Percentiles rank a stretch among this genome's conserved stretches.
Evolutionary conservation across 1,140 invertebrate genomes (phyloP).

Genomic region (Ceratitis capitata): DNA sequence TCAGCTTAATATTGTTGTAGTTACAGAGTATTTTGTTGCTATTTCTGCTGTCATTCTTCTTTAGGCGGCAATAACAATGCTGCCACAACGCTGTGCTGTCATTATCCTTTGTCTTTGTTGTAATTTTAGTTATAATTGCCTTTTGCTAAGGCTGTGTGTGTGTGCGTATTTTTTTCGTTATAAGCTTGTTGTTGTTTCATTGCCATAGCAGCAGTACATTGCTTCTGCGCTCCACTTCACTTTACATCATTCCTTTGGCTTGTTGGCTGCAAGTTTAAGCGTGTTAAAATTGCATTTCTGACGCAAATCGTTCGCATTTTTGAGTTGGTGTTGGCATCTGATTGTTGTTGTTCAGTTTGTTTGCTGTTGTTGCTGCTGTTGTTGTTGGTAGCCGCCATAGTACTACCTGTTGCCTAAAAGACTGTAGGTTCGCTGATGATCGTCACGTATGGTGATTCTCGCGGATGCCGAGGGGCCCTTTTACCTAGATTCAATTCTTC

Average conservation of each 20-base stretch:
- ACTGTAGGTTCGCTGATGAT: too few species aligned
- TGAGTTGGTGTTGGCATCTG: conserved; percentile 28
- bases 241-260: not conserved
- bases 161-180: not conserved
- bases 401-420: not conserved
- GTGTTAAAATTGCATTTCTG: conserved; percentile 35
- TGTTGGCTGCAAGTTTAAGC: conserved; percentile 19
- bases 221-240: not conserved
- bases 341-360: not conserved
- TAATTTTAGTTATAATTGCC: not conserved
- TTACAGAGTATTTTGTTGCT: not conserved
- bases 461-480: too few species aligned
- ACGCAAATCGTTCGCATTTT: conserved; percentile 33
- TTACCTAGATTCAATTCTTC: too few species aligned
- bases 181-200: too few species aligned
- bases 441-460: too few species aligned
- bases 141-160: not conserved
- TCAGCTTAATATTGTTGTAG: not conserved
- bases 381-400: too few species aligned
- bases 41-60: not conserved
- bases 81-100: not conserved
- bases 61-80: not conserved
- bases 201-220: not conserved
- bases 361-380: not conserved
- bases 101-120: not conserved